Conservation (phyloP, 2,888 invertebrate species). For the Lepidocyrtinus sp. region DNA sequence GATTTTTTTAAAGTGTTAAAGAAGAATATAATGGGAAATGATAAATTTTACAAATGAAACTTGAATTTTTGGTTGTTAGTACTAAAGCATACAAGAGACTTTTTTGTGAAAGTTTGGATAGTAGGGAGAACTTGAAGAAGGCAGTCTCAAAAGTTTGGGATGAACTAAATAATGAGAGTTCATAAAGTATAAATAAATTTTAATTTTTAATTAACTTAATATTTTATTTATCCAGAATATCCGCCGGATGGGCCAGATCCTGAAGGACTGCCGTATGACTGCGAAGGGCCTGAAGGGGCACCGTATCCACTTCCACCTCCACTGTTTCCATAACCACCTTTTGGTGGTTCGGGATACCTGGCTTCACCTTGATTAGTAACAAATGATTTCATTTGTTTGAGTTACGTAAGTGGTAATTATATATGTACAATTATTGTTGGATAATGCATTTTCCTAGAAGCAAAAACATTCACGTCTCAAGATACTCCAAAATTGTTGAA, state of each 20-base stretch:
- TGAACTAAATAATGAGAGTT: neutral
- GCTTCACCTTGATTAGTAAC: constrained; percentile 58
- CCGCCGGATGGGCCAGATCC: constrained; percentile 44
- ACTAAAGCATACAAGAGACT: too few species aligned
- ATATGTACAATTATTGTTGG: too few species aligned
- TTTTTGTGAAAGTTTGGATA: too few species aligned
- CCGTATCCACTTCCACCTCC: constrained; percentile 52
- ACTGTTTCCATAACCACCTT: constrained; percentile 53
- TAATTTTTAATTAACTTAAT: neutral
- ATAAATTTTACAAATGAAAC: too few species aligned
- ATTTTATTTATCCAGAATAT: constrained; percentile 39
- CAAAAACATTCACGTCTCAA: too few species aligned
- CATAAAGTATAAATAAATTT: constrained; percentile 1
- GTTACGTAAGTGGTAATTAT: neutral
- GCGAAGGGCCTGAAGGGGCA: constrained; percentile 41
- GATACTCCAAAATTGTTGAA: too few species aligned
- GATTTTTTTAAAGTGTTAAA: too few species aligned
- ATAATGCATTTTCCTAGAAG: too few species aligned
- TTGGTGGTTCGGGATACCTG: constrained; percentile 61
- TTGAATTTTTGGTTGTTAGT: too few species aligned
- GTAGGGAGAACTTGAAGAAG: too few species aligned
- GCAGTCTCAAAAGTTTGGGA: neutral
- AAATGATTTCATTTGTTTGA: constrained; percentile 8
- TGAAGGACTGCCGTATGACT: constrained; percentile 45
- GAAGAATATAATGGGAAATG: too few species aligned